These are phyloP conservation scores for Sclerodermus sp. DNA, from an alignment of 2,888 invertebrate genomes.

Conservation along the genomic window DNA sequence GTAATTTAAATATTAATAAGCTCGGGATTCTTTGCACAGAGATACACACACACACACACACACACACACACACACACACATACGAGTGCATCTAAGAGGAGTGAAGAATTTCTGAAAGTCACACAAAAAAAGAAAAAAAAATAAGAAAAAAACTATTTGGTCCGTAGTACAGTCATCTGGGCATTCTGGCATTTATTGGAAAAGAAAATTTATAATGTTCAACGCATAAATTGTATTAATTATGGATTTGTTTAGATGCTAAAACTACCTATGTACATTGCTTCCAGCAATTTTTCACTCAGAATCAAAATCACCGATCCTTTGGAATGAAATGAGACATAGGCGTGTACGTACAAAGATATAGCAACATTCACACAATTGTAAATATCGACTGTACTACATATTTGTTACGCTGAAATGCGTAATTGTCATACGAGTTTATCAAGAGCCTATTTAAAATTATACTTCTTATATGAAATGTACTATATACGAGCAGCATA, in stretches of 20 bases:
- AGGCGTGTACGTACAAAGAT: constrained; percentile 13
- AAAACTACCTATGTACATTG: not conserved
- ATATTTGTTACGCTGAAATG: constrained; percentile 14
- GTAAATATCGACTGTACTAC: constrained; percentile 38
- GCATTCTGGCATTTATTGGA: too few species aligned
- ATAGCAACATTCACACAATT: constrained; percentile 13
- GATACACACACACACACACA: too few species aligned
- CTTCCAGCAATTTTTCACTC: constrained; percentile 9
- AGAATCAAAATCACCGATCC: constrained; percentile 4
- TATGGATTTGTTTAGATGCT: not conserved
- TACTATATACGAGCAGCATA: constrained; percentile 39
- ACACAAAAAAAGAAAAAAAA: constrained; percentile 5
- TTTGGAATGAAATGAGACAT: constrained; percentile 8
- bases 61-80: too few species aligned
- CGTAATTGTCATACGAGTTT: constrained; percentile 26
- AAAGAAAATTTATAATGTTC: too few species aligned
- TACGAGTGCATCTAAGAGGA: not conserved
- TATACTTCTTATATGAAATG: constrained; percentile 42
- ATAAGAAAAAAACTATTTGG: not conserved
- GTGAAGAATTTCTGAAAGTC: constrained; percentile 10
- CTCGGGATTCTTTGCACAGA: constrained; percentile 1
- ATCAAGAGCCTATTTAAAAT: constrained; percentile 32
- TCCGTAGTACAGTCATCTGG: too few species aligned
- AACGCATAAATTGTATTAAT: too few species aligned
- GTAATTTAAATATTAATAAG: constrained; percentile 12